phyloP scores from a whole-genome alignment of 2,113 vertebrate species.

The Leptobrachium ailaonicum region DNA sequence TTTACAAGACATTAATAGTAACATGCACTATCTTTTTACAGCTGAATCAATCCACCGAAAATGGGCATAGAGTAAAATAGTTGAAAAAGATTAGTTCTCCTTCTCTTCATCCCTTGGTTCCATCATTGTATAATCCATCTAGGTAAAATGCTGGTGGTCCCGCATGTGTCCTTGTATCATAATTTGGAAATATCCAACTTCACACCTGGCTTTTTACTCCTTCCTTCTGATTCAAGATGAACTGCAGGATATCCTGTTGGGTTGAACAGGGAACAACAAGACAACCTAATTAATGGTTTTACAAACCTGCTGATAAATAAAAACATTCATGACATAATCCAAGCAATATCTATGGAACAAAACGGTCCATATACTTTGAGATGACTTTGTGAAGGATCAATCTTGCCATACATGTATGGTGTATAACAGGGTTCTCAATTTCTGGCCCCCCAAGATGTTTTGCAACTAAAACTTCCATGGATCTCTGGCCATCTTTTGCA shows the following conservation, averaged over 20 bases:
- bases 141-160: background rate
- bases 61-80: background rate
- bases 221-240: conserved; percentile 46
- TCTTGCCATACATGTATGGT: too few species aligned
- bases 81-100: background rate
- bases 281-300: conserved; percentile 46
- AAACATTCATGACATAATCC: conserved; percentile 25
- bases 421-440: too few species aligned
- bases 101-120: background rate
- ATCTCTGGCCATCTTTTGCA: too few species aligned
- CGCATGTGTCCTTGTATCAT: background rate
- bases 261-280: conserved; percentile 37
- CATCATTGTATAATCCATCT: conserved; percentile 1
- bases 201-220: conserved; percentile 44
- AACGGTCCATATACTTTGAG: too few species aligned
- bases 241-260: conserved; percentile 43
- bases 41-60: conserved; percentile 24
- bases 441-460: too few species aligned
- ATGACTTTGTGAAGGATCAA: too few species aligned
- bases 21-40: conserved; percentile 38
- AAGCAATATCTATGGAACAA: background rate
- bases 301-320: conserved; percentile 46
- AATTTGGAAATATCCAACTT: background rate
- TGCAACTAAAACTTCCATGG: too few species aligned
- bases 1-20: conserved; percentile 41